A percentile compares a stretch with the other conserved stretches of the same genome.
These are phyloP conservation scores for Drosophila navojoa DNA, from an alignment of 1,140 invertebrate genomes.

Conservation along the genomic window DNA sequence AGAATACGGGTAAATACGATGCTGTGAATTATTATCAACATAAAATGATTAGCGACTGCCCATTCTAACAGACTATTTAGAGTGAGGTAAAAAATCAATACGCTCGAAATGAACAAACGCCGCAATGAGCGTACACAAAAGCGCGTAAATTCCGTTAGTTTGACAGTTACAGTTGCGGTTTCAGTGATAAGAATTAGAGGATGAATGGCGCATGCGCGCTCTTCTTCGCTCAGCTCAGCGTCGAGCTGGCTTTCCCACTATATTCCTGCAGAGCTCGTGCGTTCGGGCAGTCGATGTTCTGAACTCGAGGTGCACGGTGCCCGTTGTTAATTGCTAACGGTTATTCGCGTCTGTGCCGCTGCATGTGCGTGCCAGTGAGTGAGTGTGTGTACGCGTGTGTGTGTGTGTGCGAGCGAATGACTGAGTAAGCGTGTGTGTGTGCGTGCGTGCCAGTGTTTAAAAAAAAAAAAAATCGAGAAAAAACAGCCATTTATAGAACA, in stretches of 20 bases:
- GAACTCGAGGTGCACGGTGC: conserved; percentile 66
- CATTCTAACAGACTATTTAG: background rate
- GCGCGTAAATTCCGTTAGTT: conserved; percentile 60
- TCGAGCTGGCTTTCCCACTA: conserved; percentile 29
- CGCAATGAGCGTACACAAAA: conserved; percentile 17
- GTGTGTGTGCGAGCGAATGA: conserved; percentile 8
- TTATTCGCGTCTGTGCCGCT: conserved; percentile 56
- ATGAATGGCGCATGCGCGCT: conserved; percentile 45
- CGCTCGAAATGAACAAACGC: conserved; percentile 27
- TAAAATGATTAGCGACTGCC: too few species aligned
- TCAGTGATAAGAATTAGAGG: conserved; percentile 52
- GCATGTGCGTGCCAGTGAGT: conserved; percentile 66
- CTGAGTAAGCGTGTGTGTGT: conserved; percentile 26
- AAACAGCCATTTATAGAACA: conserved; percentile 38
- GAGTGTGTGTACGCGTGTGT: conserved; percentile 37
- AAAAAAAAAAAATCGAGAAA: conserved; percentile 46
- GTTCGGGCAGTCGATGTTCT: conserved; percentile 60
- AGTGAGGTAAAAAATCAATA: conserved; percentile 62
- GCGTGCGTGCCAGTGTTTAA: conserved; percentile 39
- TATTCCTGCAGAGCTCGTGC: conserved; percentile 29
- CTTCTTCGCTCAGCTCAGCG: conserved; percentile 13
- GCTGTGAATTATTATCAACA: background rate
- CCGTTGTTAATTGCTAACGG: conserved; percentile 52
- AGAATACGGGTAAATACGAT: background rate
- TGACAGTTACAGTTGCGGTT: conserved; percentile 45